Percentiles rank a stretch among this genome's conserved stretches.
Evolutionary conservation across 2,113 vertebrate genomes (phyloP).

Genomic region (Miniopterus natalensis): DNA sequence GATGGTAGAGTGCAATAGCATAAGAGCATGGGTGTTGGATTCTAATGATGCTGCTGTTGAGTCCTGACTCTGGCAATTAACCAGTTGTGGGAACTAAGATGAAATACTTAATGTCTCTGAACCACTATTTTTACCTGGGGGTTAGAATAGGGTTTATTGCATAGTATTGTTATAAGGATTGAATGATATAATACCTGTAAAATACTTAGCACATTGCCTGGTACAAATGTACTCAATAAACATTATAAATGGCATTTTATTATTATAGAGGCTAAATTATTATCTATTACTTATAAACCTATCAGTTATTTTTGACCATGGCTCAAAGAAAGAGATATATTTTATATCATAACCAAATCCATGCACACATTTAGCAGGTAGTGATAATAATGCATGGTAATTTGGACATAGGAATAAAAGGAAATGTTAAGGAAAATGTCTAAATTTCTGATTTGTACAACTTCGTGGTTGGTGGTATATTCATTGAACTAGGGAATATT

Average conservation of each 20-base stretch:
- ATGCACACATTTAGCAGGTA: not conserved
- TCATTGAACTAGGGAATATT: not conserved
- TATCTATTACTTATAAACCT: not conserved
- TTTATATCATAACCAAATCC: not conserved
- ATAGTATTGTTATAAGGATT: not conserved
- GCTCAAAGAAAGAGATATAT: not conserved
- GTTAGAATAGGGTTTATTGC: not conserved
- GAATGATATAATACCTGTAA: not conserved
- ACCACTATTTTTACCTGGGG: not conserved
- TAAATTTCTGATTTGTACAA: constrained; percentile 17
- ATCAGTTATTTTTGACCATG: not conserved
- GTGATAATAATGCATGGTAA: not conserved
- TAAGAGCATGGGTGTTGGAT: not conserved
- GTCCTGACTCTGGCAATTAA: not conserved
- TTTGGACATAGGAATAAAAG: not conserved
- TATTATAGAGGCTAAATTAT: constrained; percentile 36
- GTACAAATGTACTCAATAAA: not conserved
- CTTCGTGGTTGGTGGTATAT: not conserved
- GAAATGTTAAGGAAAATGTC: constrained; percentile 12
- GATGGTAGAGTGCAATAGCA: not conserved
- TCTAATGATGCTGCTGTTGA: not conserved
- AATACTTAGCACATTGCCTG: not conserved
- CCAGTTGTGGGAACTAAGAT: not conserved
- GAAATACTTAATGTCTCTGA: not conserved
- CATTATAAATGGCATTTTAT: not conserved